These are phyloP conservation scores for Oncopodura yosiiana DNA, from an alignment of 1,140 invertebrate genomes.

Conservation along the genomic window DNA sequence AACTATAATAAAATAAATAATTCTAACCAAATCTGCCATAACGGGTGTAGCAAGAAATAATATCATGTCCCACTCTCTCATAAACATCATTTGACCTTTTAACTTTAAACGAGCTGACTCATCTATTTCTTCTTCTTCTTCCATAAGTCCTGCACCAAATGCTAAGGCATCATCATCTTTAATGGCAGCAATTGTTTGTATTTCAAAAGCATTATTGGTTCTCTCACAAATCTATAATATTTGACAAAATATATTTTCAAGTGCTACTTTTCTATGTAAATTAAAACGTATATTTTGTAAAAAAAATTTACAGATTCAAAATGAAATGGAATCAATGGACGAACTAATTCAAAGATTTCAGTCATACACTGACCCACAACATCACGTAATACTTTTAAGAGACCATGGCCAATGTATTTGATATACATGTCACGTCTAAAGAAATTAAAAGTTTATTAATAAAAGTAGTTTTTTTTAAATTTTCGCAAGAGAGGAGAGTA, in stretches of 20 bases:
- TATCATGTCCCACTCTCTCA: slow-evolving; percentile 95
- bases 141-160: slow-evolving; percentile 44
- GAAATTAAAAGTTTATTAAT: no score
- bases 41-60: slow-evolving; percentile 92
- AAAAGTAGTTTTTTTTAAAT: no score
- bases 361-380: slow-evolving; percentile 78
- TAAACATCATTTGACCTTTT: slow-evolving; percentile 92
- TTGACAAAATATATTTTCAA: neutral
- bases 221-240: slow-evolving; percentile 71
- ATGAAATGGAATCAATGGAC: slow-evolving; percentile 85
- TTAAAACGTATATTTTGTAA: neutral
- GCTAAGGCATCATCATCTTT: slow-evolving; percentile 22
- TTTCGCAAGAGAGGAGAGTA: no score
- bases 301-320: slow-evolving; percentile 68
- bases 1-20: no score
- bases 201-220: slow-evolving; percentile 91
- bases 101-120: neutral
- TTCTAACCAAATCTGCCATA: slow-evolving; percentile 84
- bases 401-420: slow-evolving; percentile 74
- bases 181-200: slow-evolving; percentile 57
- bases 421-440: slow-evolving; percentile 80
- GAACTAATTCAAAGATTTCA: slow-evolving; percentile 77
- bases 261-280: neutral
- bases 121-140: slow-evolving; percentile 1
- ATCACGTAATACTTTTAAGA: slow-evolving; percentile 82